Conservation (phyloP, 2,113 vertebrate species). For the Balaenoptera acutorostrata region DNA sequence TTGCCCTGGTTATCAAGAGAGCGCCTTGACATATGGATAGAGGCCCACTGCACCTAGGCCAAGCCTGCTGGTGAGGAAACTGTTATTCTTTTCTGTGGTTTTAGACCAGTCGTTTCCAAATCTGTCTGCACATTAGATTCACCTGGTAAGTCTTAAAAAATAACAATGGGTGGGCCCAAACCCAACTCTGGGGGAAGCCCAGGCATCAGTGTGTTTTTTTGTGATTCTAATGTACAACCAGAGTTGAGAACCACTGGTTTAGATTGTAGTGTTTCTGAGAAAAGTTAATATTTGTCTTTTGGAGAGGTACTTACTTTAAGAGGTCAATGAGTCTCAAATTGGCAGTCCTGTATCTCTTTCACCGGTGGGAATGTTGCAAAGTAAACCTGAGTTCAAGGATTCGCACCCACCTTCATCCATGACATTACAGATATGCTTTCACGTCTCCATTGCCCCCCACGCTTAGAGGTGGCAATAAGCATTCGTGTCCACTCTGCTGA, state of each 20-base stretch:
- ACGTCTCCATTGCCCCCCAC: background rate
- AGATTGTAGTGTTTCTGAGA: background rate
- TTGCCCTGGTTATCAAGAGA: background rate
- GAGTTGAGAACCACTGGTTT: background rate
- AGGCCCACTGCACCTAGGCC: background rate
- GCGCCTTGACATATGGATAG: background rate
- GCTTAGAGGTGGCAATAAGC: background rate
- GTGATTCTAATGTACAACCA: background rate
- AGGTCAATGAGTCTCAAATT: background rate
- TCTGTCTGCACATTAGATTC: background rate
- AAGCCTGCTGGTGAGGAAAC: background rate
- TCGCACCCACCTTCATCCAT: background rate
- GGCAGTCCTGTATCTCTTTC: background rate
- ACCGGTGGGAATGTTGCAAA: background rate
- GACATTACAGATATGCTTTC: background rate
- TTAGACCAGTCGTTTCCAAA: background rate
- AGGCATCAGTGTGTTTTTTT: background rate
- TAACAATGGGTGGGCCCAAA: background rate
- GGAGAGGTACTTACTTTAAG: background rate
- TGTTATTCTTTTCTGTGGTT: background rate
- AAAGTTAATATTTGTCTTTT: conserved; percentile 6
- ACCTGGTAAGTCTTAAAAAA: background rate
- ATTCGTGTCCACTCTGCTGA: background rate
- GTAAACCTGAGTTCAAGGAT: background rate
- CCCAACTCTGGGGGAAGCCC: background rate